Evolutionary conservation across 1,140 invertebrate species (phyloP).

Genomic region (Heliothis subflexa): DNA sequence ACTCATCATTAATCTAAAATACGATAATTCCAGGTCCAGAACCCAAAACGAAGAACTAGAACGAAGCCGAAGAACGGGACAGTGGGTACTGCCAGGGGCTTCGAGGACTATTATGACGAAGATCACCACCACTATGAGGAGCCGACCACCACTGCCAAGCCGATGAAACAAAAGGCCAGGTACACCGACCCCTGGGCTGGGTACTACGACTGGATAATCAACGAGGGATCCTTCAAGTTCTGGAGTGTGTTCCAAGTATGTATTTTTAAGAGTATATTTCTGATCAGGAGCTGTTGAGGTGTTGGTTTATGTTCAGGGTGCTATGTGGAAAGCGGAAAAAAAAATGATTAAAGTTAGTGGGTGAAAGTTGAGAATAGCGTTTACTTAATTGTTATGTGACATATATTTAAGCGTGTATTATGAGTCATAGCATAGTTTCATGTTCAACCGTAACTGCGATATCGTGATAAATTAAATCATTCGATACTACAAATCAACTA

Average conservation of each 20-base stretch:
- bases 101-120: conserved; percentile 80
- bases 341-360: no score
- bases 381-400: no score
- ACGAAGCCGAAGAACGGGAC: conserved; percentile 58
- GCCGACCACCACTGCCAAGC: conserved; percentile 75
- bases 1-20: background rate
- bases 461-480: conserved; percentile 22
- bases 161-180: conserved; percentile 75
- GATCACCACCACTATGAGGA: conserved; percentile 69
- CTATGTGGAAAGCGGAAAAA: no score
- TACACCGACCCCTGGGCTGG: conserved; percentile 90
- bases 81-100: conserved; percentile 67
- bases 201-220: conserved; percentile 94
- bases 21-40: conserved; percentile 60
- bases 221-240: conserved; percentile 94
- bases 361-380: background rate
- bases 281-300: no score
- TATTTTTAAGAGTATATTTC: no score
- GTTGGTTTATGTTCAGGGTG: background rate
- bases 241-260: conserved; percentile 93
- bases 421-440: no score
- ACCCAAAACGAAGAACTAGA: conserved; percentile 17
- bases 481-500: conserved; percentile 29
- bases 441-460: background rate
- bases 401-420: no score